phyloP scores from a whole-genome alignment of 2,888 invertebrate genomes.

The Acronicta aceris region DNA sequence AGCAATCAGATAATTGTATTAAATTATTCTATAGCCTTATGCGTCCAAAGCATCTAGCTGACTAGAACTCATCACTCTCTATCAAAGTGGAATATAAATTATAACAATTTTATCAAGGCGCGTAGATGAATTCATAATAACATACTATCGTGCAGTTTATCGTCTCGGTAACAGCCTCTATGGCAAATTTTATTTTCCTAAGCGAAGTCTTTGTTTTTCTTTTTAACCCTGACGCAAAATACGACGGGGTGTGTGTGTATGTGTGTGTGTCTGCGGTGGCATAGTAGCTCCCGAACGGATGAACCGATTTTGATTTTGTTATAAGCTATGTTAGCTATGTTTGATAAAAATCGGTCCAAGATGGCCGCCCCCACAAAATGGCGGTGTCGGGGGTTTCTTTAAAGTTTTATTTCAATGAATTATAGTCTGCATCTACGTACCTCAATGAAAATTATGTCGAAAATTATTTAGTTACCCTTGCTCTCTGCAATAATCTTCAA shows the following conservation, averaged over 20 bases:
- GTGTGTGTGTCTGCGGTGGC: too few relatives aligned
- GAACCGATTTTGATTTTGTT: too few relatives aligned
- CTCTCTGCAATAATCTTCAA: conserved; percentile 1
- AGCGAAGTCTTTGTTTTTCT: not conserved
- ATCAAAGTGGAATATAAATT: conserved; percentile 14
- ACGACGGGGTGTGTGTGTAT: too few relatives aligned
- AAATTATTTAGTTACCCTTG: conserved; percentile 1
- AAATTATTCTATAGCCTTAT: conserved; percentile 45
- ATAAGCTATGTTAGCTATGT: too few relatives aligned
- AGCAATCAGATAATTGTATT: conserved; percentile 27
- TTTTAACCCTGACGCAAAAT: too few relatives aligned
- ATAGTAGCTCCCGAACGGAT: too few relatives aligned
- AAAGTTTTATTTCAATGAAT: too few relatives aligned
- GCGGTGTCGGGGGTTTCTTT: too few relatives aligned
- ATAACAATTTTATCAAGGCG: conserved; percentile 23
- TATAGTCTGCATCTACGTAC: conserved; percentile 13
- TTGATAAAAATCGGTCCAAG: too few relatives aligned
- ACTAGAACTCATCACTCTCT: conserved; percentile 32
- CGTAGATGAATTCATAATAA: conserved; percentile 14
- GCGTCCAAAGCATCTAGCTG: conserved; percentile 60
- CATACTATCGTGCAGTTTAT: not conserved
- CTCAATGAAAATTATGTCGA: conserved; percentile 6
- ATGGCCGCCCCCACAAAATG: too few relatives aligned
- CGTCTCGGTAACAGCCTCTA: not conserved
- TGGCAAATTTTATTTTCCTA: not conserved